A percentile compares a stretch with the other conserved stretches of the same genome.
These are phyloP conservation scores for Dasysyrphus tricinctus DNA, from an alignment of 2,888 invertebrate species.

Conservation along the genomic window DNA sequence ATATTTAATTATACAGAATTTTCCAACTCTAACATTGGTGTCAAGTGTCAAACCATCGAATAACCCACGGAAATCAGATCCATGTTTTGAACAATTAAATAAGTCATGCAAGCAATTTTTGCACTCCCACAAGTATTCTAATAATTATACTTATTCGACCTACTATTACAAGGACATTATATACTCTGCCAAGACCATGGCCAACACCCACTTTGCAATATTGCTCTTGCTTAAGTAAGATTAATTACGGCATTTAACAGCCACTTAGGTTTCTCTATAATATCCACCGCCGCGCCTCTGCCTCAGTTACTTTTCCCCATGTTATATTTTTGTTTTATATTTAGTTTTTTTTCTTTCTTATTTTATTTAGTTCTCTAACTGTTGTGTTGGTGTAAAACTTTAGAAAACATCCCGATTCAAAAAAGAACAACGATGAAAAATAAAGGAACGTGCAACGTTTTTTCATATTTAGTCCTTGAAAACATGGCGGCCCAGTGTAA, in stretches of 20 bases:
- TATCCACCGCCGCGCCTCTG: slow-evolving; percentile 15
- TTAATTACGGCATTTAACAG: slow-evolving; percentile 76
- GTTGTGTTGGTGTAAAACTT: slow-evolving; percentile 54
- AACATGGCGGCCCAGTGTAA: slow-evolving; percentile 36
- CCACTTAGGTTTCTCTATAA: slow-evolving; percentile 64
- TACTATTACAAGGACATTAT: slow-evolving; percentile 31
- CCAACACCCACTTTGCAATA: slow-evolving; percentile 56
- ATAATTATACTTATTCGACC: slow-evolving; percentile 9
- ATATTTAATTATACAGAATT: too few relatives aligned
- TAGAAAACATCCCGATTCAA: slow-evolving; percentile 55
- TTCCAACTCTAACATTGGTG: neutral
- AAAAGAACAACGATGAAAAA: slow-evolving; percentile 18
- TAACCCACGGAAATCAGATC: neutral
- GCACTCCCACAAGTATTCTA: neutral
- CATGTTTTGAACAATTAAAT: neutral
- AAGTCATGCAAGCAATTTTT: neutral
- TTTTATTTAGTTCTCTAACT: slow-evolving; percentile 10
- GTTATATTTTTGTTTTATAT: neutral
- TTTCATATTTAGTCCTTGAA: slow-evolving; percentile 56
- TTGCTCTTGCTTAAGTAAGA: slow-evolving; percentile 73
- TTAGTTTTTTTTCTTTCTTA: neutral
- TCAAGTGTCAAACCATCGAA: neutral
- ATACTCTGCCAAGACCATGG: slow-evolving; percentile 21
- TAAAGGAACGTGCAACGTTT: slow-evolving; percentile 42
- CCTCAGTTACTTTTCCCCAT: neutral